Evolutionary conservation across 2,888 invertebrate species (phyloP).

Genomic region (Dysmachus trigonus): DNA sequence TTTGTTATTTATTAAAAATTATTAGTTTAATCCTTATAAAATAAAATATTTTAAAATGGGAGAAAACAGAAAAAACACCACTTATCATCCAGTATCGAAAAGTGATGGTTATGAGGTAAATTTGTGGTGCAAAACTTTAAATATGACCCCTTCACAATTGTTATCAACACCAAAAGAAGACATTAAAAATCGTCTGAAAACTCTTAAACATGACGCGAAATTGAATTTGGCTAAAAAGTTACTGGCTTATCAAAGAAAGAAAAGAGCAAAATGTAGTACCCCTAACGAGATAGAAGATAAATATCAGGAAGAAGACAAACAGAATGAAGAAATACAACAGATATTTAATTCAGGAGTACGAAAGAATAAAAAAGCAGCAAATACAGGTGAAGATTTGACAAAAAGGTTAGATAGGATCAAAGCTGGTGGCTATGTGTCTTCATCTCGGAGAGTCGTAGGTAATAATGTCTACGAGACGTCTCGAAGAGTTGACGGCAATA

Average conservation of each 20-base stretch:
- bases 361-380: too few relatives aligned
- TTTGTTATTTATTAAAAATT: neutral
- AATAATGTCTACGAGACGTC: neutral
- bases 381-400: neutral
- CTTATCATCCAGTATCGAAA: neutral
- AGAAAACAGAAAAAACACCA: neutral
- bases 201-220: neutral
- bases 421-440: neutral
- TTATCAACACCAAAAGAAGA: neutral
- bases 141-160: neutral
- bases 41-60: neutral
- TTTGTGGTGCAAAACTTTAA: neutral
- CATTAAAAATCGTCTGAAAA: neutral
- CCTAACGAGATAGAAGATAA: neutral
- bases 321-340: fast-evolving
- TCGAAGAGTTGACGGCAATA: neutral
- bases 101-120: neutral
- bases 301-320: neutral
- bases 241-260: neutral
- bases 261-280: neutral
- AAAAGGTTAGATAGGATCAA: too few relatives aligned
- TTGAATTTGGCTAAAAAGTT: neutral
- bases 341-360: too few relatives aligned
- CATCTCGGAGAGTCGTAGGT: neutral
- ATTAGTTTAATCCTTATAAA: neutral